Conservation (phyloP, 1,140 invertebrate genomes). For the Uloborus diversus region DNA sequence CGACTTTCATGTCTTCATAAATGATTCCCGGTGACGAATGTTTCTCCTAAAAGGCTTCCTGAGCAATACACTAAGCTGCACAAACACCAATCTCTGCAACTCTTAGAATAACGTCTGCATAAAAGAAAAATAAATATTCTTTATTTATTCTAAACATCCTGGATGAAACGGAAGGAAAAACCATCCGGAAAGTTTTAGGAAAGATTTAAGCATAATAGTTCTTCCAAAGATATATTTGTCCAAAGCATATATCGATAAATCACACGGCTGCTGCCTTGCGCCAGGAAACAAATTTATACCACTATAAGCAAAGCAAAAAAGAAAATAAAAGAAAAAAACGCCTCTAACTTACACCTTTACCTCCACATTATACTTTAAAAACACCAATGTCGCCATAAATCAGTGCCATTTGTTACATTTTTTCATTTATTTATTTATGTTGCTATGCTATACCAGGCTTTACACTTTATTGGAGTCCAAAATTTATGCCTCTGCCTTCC, state of each 20-base stretch:
- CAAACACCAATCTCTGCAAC: no score
- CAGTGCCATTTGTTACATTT: conserved; percentile 19
- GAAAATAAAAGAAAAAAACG: not conserved
- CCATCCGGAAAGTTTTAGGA: not conserved
- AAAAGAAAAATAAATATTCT: no score
- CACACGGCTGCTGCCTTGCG: not conserved
- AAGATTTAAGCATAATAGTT: conserved; percentile 32
- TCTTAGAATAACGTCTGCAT: no score
- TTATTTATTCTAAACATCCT: no score
- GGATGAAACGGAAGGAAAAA: no score
- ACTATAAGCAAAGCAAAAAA: conserved; percentile 15
- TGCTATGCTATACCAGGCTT: not conserved
- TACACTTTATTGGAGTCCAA: conserved; percentile 25
- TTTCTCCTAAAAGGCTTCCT: no score
- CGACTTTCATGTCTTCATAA: no score
- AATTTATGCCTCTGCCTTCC: conserved; percentile 25
- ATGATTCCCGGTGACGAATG: no score
- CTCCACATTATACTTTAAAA: conserved; percentile 45
- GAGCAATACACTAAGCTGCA: no score
- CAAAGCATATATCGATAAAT: conserved; percentile 27
- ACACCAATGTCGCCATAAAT: conserved; percentile 37
- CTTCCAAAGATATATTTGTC: conserved; percentile 27
- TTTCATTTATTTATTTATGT: not conserved
- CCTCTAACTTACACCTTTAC: conserved; percentile 32
- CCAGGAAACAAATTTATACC: conserved; percentile 31